A percentile compares a stretch with the other conserved stretches of the same genome.
These are phyloP conservation scores for Diabrotica undecimpunctata DNA, from an alignment of 1,140 invertebrate species.

Conservation along the genomic window DNA sequence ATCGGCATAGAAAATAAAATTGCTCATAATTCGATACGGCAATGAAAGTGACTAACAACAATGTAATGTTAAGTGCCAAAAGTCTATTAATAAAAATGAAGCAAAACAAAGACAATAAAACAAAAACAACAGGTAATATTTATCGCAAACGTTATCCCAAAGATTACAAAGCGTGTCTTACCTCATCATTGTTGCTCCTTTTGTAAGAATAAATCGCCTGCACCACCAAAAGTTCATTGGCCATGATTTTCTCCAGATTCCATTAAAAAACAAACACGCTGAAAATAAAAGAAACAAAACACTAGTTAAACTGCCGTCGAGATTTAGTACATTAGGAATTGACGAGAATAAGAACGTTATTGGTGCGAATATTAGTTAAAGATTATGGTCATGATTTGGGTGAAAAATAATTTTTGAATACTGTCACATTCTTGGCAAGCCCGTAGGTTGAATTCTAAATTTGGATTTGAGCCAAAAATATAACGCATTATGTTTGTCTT, in stretches of 20 bases:
- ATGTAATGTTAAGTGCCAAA: too few relatives aligned
- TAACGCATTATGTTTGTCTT: constrained; percentile 23
- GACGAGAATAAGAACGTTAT: background rate
- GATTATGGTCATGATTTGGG: constrained; percentile 38
- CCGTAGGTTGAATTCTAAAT: constrained; percentile 23
- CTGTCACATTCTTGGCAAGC: constrained; percentile 48
- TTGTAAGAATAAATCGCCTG: constrained; percentile 90
- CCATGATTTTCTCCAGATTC: constrained; percentile 48
- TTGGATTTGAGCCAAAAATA: constrained; percentile 41
- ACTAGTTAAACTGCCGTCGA: constrained; percentile 8
- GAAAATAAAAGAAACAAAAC: constrained; percentile 1
- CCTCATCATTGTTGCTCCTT: constrained; percentile 95
- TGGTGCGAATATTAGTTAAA: constrained; percentile 14
- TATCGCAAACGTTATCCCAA: too few relatives aligned
- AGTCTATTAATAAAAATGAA: too few relatives aligned
- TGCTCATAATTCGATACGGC: too few relatives aligned
- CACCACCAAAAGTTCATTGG: constrained; percentile 68
- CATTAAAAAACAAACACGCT: constrained; percentile 17
- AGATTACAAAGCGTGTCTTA: constrained; percentile 46
- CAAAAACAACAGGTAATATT: too few relatives aligned
- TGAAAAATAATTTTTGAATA: constrained; percentile 42
- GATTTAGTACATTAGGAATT: constrained; percentile 1
- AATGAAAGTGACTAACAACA: too few relatives aligned
- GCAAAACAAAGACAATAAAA: too few relatives aligned
- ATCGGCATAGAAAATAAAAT: too few relatives aligned